Evolutionary conservation across 2,113 vertebrate species (phyloP).

Genomic region (Psophia crepitans): DNA sequence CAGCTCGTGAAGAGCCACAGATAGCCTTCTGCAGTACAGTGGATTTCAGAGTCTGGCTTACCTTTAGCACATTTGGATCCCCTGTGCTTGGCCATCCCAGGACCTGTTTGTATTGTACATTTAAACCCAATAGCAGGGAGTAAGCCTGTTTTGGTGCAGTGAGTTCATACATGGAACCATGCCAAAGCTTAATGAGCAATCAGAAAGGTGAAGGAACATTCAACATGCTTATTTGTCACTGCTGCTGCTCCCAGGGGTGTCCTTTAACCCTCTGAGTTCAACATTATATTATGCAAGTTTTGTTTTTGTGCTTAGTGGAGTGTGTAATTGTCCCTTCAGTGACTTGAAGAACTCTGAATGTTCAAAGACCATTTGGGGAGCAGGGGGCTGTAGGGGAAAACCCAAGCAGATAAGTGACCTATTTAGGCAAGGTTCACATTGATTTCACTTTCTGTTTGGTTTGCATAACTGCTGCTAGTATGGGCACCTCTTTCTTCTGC

Average conservation of each 20-base stretch:
- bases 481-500: not conserved
- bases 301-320: slow-evolving; percentile 24
- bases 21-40: not conserved
- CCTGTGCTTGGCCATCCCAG: not conserved
- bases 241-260: not conserved
- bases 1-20: not conserved
- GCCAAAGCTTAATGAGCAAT: slow-evolving; percentile 52
- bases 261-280: slow-evolving; percentile 43
- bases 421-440: slow-evolving; percentile 12
- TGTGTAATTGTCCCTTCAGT: slow-evolving; percentile 44
- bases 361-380: not conserved
- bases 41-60: not conserved
- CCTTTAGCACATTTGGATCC: not conserved
- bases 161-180: slow-evolving; percentile 10
- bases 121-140: not conserved
- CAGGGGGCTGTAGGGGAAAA: not conserved
- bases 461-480: not conserved
- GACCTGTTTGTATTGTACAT: not conserved
- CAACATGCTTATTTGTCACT: slow-evolving; percentile 20
- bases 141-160: slow-evolving; percentile 13
- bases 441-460: slow-evolving; percentile 48
- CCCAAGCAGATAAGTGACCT: not conserved
- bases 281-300: not conserved
- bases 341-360: slow-evolving; percentile 2
- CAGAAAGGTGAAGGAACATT: slow-evolving; percentile 42